Evolutionary conservation across 2,888 invertebrate species (phyloP).

Genomic region (Torymus texanus): DNA sequence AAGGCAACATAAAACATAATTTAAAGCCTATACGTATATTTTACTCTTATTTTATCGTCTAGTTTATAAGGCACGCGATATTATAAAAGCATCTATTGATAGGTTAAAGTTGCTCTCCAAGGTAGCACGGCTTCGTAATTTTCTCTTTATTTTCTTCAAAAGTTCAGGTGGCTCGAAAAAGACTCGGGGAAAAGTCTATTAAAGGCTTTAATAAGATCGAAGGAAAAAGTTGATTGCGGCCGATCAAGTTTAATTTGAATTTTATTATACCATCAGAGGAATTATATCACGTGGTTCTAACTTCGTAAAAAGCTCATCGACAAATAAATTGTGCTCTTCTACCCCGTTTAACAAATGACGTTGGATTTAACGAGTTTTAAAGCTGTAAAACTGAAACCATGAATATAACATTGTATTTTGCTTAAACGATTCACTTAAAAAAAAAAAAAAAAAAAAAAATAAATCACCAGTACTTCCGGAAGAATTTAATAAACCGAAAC

Average conservation of each 20-base stretch:
- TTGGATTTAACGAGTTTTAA: too few relatives aligned
- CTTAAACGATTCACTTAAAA: too few relatives aligned
- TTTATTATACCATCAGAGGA: not conserved
- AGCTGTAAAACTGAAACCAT: too few relatives aligned
- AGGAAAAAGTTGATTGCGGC: not conserved
- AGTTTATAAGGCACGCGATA: slow-evolving; percentile 9
- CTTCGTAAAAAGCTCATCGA: too few relatives aligned
- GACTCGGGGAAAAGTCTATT: not conserved
- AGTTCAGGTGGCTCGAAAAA: not conserved
- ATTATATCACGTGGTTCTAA: not conserved
- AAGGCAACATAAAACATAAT: slow-evolving; percentile 16
- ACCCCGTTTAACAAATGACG: too few relatives aligned
- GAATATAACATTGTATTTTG: too few relatives aligned
- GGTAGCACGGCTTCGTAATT: slow-evolving; percentile 14
- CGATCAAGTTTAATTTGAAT: not conserved
- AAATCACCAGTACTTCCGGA: too few relatives aligned
- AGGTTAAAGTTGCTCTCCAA: slow-evolving; percentile 8
- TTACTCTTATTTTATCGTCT: slow-evolving; percentile 27
- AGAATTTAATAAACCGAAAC: too few relatives aligned
- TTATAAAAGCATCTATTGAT: slow-evolving; percentile 23
- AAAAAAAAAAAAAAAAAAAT: too few relatives aligned
- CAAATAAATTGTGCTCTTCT: too few relatives aligned
- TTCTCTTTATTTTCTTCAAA: slow-evolving; percentile 16
- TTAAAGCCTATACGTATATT: slow-evolving; percentile 3
- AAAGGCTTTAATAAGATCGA: not conserved